phyloP scores from a whole-genome alignment of 2,113 vertebrate species.

The Phrynosoma blainvillii region DNA sequence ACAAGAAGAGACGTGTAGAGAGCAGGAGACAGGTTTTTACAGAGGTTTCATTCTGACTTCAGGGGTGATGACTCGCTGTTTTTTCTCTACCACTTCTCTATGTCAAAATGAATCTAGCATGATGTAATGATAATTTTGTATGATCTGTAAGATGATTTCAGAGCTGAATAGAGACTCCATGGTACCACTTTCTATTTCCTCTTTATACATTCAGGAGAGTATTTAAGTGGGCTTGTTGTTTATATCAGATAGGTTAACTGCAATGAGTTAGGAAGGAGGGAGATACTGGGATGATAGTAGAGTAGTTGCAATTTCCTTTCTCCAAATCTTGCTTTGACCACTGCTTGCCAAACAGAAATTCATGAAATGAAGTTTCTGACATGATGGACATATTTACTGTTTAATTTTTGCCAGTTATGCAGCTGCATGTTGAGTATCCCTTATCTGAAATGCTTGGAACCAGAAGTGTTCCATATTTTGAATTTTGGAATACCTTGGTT shows the following conservation, averaged over 20 bases:
- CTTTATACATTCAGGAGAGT: neutral
- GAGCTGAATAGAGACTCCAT: constrained; percentile 29
- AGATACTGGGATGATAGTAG: neutral
- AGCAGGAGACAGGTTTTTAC: neutral
- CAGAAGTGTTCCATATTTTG: too few species aligned
- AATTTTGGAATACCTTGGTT: too few species aligned
- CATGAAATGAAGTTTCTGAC: neutral
- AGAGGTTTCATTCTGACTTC: constrained; percentile 4
- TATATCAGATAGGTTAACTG: neutral
- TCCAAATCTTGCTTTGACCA: neutral
- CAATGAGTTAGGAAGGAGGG: neutral
- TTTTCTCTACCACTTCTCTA: constrained; percentile 35
- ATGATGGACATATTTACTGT: neutral
- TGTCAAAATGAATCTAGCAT: constrained; percentile 27
- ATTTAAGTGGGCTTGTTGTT: neutral
- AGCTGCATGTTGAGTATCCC: too few species aligned
- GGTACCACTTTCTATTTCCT: constrained; percentile 13
- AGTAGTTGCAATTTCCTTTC: neutral
- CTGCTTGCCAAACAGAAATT: constrained; percentile 1
- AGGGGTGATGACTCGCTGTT: constrained; percentile 23
- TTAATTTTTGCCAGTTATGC: neutral
- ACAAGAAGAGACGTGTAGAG: constrained; percentile 38
- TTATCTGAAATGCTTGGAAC: too few species aligned
- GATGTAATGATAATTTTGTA: constrained; percentile 46
- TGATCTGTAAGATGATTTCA: constrained; percentile 4